Evolutionary conservation across 2,113 vertebrate species (phyloP).

Genomic region (Rhea americana): DNA sequence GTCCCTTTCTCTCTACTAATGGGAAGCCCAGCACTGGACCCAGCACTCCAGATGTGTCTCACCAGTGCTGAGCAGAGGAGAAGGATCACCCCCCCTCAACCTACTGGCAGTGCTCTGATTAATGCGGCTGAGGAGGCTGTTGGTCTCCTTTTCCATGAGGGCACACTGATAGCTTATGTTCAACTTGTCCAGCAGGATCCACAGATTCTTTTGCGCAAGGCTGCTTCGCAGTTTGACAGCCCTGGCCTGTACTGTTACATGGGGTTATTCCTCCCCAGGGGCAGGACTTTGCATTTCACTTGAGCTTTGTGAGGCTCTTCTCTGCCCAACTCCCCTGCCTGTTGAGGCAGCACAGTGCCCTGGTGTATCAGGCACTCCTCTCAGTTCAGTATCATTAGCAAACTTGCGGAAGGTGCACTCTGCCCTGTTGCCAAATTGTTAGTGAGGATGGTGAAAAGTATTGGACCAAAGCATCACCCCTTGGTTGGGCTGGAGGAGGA

Average conservation of each 20-base stretch:
- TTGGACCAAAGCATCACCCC: not conserved
- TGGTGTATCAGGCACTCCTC: not conserved
- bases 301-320: not conserved
- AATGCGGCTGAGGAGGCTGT: not conserved
- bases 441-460: not conserved
- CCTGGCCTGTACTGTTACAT: not conserved
- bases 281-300: not conserved
- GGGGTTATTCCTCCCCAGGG: not conserved
- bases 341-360: not conserved
- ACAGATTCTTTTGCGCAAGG: not conserved
- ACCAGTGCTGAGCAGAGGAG: not conserved
- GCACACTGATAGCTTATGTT: not conserved
- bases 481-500: not conserved
- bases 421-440: not conserved
- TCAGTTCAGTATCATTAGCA: not conserved
- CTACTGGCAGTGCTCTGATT: not conserved
- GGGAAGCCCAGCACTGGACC: not conserved
- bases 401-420: not conserved
- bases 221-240: not conserved
- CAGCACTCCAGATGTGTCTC: not conserved
- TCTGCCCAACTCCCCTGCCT: not conserved
- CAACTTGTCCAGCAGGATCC: not conserved
- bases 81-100: not conserved
- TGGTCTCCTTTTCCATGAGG: not conserved
- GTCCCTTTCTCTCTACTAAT: not conserved